A percentile compares a stretch with the other conserved stretches of the same genome.
Evolutionary conservation across 2,113 vertebrate species (phyloP).

Genomic region (Tringa solitaria): DNA sequence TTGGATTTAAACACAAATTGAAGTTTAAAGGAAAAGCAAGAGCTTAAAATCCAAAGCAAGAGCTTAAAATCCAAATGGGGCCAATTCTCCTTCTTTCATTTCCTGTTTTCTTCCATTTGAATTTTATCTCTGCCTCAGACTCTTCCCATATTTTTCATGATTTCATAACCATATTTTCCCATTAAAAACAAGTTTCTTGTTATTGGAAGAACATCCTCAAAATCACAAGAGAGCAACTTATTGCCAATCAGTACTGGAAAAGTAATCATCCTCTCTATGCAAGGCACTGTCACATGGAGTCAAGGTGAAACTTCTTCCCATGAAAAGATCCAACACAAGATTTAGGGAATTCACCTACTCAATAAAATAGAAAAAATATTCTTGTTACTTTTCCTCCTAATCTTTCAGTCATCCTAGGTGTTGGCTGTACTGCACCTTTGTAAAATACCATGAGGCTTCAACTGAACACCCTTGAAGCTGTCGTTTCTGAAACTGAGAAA

Average conservation of each 20-base stretch:
- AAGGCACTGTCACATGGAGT: neutral
- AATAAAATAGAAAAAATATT: neutral
- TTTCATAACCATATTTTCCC: constrained; percentile 34
- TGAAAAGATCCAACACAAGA: neutral
- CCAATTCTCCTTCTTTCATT: constrained; percentile 1
- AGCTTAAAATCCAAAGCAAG: constrained; percentile 5
- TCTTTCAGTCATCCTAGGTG: neutral
- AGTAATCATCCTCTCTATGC: neutral
- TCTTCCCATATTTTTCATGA: constrained; percentile 11
- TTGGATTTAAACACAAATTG: neutral
- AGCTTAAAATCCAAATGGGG: constrained; percentile 2
- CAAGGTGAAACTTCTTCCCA: neutral
- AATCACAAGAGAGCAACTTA: constrained; percentile 7
- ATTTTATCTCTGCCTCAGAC: constrained; percentile 40
- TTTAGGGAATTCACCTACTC: neutral
- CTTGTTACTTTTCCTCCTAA: neutral
- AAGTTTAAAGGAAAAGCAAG: neutral
- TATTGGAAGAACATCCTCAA: constrained; percentile 27
- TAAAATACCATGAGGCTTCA: neutral
- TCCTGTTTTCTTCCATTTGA: constrained; percentile 37
- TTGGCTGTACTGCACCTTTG: fast-evolving
- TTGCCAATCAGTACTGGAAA: neutral
- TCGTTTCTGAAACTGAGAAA: neutral
- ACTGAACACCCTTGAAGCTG: neutral
- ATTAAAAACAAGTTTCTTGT: neutral